Evolutionary conservation across 2,797 vertebrate genomes (phyloP).

Genomic region (Chromobotia macracanthus): DNA sequence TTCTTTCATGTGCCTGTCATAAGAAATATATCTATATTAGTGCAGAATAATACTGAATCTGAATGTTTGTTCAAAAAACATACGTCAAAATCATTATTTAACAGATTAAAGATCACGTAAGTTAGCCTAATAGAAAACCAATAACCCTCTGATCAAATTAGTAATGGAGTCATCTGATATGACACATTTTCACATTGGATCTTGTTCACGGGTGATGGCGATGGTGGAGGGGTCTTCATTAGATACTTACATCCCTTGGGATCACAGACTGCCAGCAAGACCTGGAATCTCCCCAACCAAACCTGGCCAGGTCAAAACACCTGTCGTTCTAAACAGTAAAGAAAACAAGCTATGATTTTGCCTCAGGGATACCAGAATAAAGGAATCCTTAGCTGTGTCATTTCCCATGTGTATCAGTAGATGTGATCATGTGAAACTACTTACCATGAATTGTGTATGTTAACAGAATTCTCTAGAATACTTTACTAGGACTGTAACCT

Average conservation of each 20-base stretch:
- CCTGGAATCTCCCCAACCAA: conserved; percentile 28
- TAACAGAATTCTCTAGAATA: not conserved
- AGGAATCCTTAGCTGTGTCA: not conserved
- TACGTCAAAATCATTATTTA: conserved; percentile 30
- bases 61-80: not conserved
- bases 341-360: conserved; percentile 4
- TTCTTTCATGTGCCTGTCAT: not conserved
- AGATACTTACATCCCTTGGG: conserved; percentile 10
- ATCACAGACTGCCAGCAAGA: conserved; percentile 12
- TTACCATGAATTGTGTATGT: not conserved
- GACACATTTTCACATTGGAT: conserved; percentile 59
- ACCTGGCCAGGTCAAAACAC: conserved; percentile 23
- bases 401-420: not conserved
- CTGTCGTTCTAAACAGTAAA: conserved; percentile 42
- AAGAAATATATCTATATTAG: too few species aligned
- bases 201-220: not conserved
- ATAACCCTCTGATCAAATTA: conserved; percentile 50
- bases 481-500: too few species aligned
- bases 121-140: conserved; percentile 58
- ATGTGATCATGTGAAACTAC: not conserved
- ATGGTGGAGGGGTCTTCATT: not conserved
- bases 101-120: conserved; percentile 58
- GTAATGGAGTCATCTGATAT: conserved; percentile 58
- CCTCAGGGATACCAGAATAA: not conserved
- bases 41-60: too few species aligned